Evolutionary conservation across 2,797 vertebrate genomes (phyloP).

Genomic region (Sternotherus odoratus): DNA sequence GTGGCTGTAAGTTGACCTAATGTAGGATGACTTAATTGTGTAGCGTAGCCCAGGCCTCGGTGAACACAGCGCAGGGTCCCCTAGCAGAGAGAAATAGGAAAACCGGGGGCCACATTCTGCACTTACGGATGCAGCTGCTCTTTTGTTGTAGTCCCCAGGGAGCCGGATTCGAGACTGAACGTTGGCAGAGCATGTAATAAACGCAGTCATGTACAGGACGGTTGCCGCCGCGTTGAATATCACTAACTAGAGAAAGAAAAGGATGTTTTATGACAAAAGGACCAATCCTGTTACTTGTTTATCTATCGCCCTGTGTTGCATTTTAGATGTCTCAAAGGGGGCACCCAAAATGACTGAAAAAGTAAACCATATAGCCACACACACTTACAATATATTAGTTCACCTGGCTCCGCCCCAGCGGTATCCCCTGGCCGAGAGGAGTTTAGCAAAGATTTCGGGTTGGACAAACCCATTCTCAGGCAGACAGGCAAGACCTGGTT

Average conservation of each 20-base stretch:
- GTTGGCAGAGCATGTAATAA: slow-evolving; percentile 81
- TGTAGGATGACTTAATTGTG: too few relatives aligned
- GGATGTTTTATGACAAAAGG: neutral
- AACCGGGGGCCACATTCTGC: rapidly evolving
- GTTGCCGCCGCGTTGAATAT: slow-evolving; percentile 81
- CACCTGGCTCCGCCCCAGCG: neutral
- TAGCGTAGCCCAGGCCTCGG: neutral
- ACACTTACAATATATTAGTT: neutral
- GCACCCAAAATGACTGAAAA: neutral
- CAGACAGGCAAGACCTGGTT: neutral
- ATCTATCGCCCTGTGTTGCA: neutral
- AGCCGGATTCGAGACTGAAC: slow-evolving; percentile 12
- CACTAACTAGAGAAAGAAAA: slow-evolving; percentile 71
- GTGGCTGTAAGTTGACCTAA: too few relatives aligned
- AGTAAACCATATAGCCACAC: neutral
- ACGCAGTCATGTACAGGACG: slow-evolving; percentile 88
- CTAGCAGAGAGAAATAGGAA: neutral
- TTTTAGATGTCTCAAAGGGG: neutral
- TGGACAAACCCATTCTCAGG: neutral
- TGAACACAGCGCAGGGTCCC: neutral
- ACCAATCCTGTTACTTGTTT: neutral
- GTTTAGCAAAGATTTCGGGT: neutral
- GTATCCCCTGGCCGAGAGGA: neutral
- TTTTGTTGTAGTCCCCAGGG: slow-evolving; percentile 76
- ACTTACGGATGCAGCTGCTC: slow-evolving; percentile 89